Evolutionary conservation across 2,797 vertebrate genomes (phyloP).

Genomic region (Labeo calbasu): DNA sequence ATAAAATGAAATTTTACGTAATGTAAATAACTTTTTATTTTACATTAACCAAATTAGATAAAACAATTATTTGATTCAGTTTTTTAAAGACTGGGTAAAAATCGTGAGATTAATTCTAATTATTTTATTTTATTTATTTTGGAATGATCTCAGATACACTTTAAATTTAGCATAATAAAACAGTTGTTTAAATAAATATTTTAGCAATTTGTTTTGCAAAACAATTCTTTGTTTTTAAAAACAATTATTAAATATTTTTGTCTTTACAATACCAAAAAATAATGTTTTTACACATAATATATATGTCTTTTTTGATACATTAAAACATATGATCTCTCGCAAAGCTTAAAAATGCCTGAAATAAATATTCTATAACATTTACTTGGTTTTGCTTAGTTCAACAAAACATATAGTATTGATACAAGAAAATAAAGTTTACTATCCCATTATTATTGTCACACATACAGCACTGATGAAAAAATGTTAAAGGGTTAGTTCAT

Average conservation of each 20-base stretch:
- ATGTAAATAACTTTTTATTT: not conserved
- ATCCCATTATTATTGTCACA: constrained; percentile 1
- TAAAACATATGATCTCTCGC: not conserved
- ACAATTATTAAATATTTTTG: not conserved
- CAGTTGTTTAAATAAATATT: not conserved
- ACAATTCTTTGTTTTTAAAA: not conserved
- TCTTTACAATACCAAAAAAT: not conserved
- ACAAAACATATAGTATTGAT: not conserved
- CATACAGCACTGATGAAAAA: not conserved
- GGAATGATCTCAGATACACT: not conserved
- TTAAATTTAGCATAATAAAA: not conserved
- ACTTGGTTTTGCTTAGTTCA: not conserved
- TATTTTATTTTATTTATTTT: not conserved
- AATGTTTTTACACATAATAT: not conserved
- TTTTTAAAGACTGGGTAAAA: too few species aligned
- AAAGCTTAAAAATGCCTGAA: not conserved
- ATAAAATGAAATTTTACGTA: not conserved
- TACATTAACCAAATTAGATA: not conserved
- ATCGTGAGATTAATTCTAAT: not conserved
- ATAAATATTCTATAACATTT: not conserved
- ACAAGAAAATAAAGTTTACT: not conserved
- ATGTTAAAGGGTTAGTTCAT: not conserved
- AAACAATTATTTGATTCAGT: not conserved
- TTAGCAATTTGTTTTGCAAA: not conserved
- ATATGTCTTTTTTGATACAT: not conserved